Evolutionary conservation across 2,888 invertebrate species (phyloP).

Genomic region (Notodonta dromedarius): DNA sequence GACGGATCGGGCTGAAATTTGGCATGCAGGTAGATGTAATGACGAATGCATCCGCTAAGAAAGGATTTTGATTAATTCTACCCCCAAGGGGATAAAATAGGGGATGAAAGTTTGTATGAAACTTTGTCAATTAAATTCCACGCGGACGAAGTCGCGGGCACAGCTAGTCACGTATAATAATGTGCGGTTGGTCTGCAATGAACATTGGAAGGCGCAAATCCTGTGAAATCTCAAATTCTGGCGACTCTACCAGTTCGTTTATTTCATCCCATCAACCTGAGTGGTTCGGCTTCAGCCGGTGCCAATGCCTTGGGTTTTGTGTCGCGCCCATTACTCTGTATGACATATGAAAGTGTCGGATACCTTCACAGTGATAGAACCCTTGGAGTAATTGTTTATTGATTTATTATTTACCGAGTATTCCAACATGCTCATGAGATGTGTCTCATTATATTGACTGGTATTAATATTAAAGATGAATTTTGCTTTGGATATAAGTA

Average conservation of each 20-base stretch:
- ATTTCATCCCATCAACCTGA: constrained; percentile 64
- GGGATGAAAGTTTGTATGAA: too few species aligned
- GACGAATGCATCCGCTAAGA: too few species aligned
- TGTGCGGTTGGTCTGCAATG: constrained; percentile 13
- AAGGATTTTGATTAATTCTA: too few species aligned
- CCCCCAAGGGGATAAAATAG: too few species aligned
- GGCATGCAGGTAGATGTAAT: too few species aligned
- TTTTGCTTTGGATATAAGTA: too few species aligned
- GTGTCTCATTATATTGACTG: too few species aligned
- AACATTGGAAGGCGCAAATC: constrained; percentile 29
- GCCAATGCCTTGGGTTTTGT: constrained; percentile 45
- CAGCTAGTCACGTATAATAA: constrained; percentile 5
- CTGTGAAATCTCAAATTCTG: constrained; percentile 36
- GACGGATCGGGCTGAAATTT: too few species aligned
- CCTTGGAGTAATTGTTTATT: not conserved
- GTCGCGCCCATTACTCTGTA: constrained; percentile 57
- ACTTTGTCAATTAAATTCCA: too few species aligned
- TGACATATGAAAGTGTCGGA: constrained; percentile 43
- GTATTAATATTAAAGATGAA: too few species aligned
- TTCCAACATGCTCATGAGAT: too few species aligned
- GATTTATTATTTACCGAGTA: not conserved
- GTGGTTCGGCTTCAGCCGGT: constrained; percentile 49
- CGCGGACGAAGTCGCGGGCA: too few species aligned
- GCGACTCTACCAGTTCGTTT: constrained; percentile 38
- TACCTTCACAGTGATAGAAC: not conserved